Conservation (phyloP, 2,113 vertebrate species). For the Campylomormyrus tamandua region DNA sequence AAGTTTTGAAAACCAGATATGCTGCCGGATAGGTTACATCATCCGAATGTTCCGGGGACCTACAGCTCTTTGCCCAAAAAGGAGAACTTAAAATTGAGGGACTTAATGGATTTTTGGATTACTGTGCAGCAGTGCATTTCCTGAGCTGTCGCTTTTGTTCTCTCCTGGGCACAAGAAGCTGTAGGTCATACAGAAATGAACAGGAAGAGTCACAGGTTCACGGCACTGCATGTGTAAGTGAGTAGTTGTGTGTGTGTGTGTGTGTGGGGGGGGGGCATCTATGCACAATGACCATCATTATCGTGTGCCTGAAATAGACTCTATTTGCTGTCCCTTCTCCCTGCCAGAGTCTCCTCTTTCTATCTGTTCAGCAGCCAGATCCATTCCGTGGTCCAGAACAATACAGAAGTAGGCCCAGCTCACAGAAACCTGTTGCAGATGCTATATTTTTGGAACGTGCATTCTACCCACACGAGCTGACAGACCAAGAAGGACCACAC, state of each 20-base stretch:
- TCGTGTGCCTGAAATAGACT: background rate
- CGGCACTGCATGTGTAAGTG: background rate
- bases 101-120: background rate
- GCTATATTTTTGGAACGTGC: background rate
- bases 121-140: background rate
- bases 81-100: background rate
- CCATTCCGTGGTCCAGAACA: background rate
- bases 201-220: background rate
- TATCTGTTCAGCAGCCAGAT: background rate
- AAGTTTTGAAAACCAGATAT: background rate
- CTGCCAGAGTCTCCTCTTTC: background rate
- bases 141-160: background rate
- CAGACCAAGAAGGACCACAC: background rate
- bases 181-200: background rate
- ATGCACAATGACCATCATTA: background rate
- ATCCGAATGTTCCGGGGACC: background rate
- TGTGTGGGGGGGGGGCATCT: background rate
- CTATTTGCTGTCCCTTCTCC: background rate
- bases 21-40: background rate
- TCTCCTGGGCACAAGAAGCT: background rate
- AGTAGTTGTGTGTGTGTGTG: background rate
- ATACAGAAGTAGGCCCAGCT: background rate
- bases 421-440: slow-evolving; percentile 9
- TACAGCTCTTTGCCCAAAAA: background rate
- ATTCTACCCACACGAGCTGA: background rate